phyloP scores from a whole-genome alignment of 2,888 invertebrate genomes.

The Tolmerus cingulatus region DNA sequence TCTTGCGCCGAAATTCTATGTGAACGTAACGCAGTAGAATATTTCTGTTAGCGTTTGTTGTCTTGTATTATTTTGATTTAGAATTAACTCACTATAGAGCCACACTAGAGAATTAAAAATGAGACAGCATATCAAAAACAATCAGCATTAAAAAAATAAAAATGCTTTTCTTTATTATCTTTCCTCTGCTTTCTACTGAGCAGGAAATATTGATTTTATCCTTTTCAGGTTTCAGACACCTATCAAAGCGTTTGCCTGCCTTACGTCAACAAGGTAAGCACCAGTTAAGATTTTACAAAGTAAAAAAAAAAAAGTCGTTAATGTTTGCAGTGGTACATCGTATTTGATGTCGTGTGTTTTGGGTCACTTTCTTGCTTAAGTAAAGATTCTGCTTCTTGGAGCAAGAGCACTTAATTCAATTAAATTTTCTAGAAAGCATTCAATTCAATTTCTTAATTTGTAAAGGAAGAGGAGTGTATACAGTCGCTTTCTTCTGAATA shows the following conservation, averaged over 20 bases:
- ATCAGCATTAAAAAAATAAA: background rate
- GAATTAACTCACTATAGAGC: slow-evolving; percentile 16
- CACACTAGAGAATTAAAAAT: slow-evolving; percentile 4
- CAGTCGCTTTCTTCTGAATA: background rate
- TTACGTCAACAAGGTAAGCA: slow-evolving; percentile 63
- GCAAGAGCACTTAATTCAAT: background rate
- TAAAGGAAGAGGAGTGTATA: background rate
- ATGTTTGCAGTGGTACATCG: background rate
- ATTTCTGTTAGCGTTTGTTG: slow-evolving; percentile 6
- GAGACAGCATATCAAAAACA: background rate
- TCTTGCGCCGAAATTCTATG: background rate
- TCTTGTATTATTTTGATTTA: slow-evolving; percentile 10
- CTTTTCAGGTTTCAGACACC: slow-evolving; percentile 64
- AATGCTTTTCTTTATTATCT: background rate
- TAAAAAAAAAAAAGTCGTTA: background rate
- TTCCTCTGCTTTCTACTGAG: slow-evolving; percentile 44
- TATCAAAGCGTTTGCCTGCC: slow-evolving; percentile 64
- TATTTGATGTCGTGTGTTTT: background rate
- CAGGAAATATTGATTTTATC: slow-evolving; percentile 49
- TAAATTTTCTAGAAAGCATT: background rate
- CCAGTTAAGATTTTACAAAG: slow-evolving; percentile 39
- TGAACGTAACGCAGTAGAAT: slow-evolving; percentile 2
- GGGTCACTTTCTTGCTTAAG: background rate
- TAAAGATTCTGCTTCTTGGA: background rate
- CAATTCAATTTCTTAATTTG: background rate